Conservation (phyloP, 1,140 invertebrate genomes). For the Lepidurus couesii region DNA sequence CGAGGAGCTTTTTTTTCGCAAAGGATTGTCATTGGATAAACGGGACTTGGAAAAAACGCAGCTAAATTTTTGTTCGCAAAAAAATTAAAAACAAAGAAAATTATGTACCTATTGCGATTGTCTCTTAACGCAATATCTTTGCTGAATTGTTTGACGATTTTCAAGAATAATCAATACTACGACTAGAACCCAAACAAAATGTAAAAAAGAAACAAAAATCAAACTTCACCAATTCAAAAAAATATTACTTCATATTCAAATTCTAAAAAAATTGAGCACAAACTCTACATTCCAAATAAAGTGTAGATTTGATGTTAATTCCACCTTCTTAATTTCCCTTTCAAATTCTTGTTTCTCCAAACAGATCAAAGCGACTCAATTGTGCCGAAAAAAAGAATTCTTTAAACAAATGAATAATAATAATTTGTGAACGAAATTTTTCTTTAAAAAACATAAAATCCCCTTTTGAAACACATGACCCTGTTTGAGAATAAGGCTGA, state of each 20-base stretch:
- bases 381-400: background rate
- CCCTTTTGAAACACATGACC: background rate
- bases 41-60: background rate
- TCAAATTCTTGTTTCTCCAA: background rate
- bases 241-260: background rate
- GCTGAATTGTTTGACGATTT: background rate
- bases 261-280: background rate
- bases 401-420: background rate
- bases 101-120: constrained; percentile 8
- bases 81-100: background rate
- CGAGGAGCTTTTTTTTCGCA: background rate
- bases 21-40: constrained; percentile 1
- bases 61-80: background rate
- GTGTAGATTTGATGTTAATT: background rate
- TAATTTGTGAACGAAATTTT: background rate
- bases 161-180: background rate
- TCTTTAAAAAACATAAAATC: background rate
- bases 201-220: too few species aligned
- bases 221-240: too few species aligned
- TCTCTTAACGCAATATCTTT: constrained; percentile 19
- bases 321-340: background rate
- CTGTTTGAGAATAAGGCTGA: constrained; percentile 22
- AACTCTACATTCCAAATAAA: background rate
- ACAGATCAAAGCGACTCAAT: constrained; percentile 7
- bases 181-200: constrained; percentile 1